phyloP scores from a whole-genome alignment of 1,140 invertebrate genomes.

The Drosophila jambulina region DNA sequence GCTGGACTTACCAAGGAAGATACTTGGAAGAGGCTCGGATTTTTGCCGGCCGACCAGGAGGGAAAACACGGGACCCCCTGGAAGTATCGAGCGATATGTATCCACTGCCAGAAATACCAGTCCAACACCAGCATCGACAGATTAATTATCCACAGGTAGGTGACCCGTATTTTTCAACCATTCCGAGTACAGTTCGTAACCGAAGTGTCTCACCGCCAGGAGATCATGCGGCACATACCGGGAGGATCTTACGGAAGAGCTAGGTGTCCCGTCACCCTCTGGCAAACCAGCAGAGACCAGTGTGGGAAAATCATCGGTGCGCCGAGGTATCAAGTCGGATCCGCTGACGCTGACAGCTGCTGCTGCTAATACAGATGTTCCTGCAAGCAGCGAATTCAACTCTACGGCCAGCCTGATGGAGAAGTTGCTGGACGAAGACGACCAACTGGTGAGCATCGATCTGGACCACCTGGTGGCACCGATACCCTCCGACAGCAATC shows the following conservation, averaged over 20 bases:
- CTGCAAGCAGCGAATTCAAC: background rate
- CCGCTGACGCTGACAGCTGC: background rate
- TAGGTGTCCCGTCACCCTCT: background rate
- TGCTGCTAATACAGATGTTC: background rate
- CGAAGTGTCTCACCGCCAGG: constrained; percentile 1
- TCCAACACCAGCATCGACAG: constrained; percentile 49
- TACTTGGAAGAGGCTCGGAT: constrained; percentile 40
- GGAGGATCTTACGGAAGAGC: constrained; percentile 38
- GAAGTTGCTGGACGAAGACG: constrained; percentile 39
- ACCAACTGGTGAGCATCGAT: constrained; percentile 32
- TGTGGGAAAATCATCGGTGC: background rate
- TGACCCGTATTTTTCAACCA: background rate
- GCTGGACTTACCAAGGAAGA: constrained; percentile 17
- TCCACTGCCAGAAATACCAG: constrained; percentile 41
- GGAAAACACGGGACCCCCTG: constrained; percentile 16
- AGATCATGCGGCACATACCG: constrained; percentile 27
- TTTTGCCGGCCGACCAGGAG: constrained; percentile 18
- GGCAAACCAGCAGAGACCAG: background rate
- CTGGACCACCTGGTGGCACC: constrained; percentile 26
- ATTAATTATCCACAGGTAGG: constrained; percentile 46
- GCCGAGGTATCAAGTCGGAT: too few species aligned
- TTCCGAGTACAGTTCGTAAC: constrained; percentile 3
- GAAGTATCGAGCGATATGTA: constrained; percentile 38
- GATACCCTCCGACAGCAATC: constrained; percentile 26
- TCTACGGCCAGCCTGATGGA: constrained; percentile 21